Evolutionary conservation across 1,140 invertebrate genomes (phyloP), one percentile per base, ranked within the genome.

Genomic region (Zaprionus nigranus): DNA sequence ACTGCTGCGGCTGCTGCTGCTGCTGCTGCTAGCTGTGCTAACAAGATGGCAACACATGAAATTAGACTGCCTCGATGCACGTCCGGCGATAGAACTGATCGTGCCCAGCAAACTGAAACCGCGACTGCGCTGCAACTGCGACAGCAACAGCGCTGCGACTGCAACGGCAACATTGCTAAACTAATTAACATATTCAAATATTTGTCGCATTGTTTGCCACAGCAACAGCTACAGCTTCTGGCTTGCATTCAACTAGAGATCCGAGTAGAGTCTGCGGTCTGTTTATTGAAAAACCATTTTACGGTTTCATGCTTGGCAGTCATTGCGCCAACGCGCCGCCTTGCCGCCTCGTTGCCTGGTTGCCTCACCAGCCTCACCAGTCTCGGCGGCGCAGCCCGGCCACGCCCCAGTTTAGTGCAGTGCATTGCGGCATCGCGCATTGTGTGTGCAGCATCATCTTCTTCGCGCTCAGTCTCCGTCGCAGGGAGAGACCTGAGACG

Each of bases 121-220:
- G 64, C 72, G 82, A 82, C 79, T 56, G 68, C 81, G 60, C 36
- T 56, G 68, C 81, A 57, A 65, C 60, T 51, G 64, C 68, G 82
- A 82, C 76, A 67, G 59, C 68, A 66, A 60, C 40, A 43, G 63
- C 69, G 75, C 63, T 53, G 62, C 63, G 54, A 46, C 49, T 61
- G 62, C 64, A 66, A 64, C 73, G 58, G 40, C 59, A 46, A 61
- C 57, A 54, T 64, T 51, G 56, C 74, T 62, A 64, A 83, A 81
- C 84, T 88, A 88, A 88, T 88, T 88, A 88, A 88, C 84, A 88
- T 88, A 88, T 88, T 88, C 84, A 88, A 88, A 88, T 88, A 88
- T 88, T 88, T 90, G 85, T 88, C 85, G 84, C 84, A 87, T 87
- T 87, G 84, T 87, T 88, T 64, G 77, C 72, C 28, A 30, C 28